phyloP scores from a whole-genome alignment of 2,888 invertebrate species.

The Tetramorium bicarinatum region DNA sequence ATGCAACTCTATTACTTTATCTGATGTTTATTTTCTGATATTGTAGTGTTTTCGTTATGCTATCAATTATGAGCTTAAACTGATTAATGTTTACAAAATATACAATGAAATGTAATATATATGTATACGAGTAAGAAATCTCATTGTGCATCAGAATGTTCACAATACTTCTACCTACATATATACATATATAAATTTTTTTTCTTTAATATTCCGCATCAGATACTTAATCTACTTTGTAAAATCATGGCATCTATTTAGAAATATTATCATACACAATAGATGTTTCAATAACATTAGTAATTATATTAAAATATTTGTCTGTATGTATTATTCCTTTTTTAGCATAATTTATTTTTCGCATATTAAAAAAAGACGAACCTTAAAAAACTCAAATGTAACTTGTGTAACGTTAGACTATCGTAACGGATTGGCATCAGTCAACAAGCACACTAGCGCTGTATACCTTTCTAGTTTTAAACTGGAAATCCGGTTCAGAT shows the following conservation, averaged over 20 bases:
- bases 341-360: slow-evolving; percentile 62
- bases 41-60: slow-evolving; percentile 4
- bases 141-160: slow-evolving; percentile 46
- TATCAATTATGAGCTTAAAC: slow-evolving; percentile 25
- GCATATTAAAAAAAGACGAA: slow-evolving; percentile 61
- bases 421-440: slow-evolving; percentile 83
- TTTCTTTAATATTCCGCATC: slow-evolving; percentile 29
- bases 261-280: slow-evolving; percentile 67
- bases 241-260: slow-evolving; percentile 71
- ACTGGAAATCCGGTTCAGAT: slow-evolving; percentile 80
- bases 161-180: slow-evolving; percentile 25
- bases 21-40: slow-evolving; percentile 21
- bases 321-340: slow-evolving; percentile 51
- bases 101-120: slow-evolving; percentile 45
- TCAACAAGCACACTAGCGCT: slow-evolving; percentile 81
- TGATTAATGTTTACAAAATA: slow-evolving; percentile 50
- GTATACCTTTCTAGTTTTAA: slow-evolving; percentile 80
- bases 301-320: slow-evolving; percentile 72
- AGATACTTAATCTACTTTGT: slow-evolving; percentile 67
- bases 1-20: slow-evolving; percentile 42
- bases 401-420: slow-evolving; percentile 77
- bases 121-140: slow-evolving; percentile 44
- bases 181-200: slow-evolving; percentile 52
- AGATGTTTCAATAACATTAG: slow-evolving; percentile 63
- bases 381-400: slow-evolving; percentile 49